Base-by-base conservation (phyloP, 2,888 invertebrate genomes). In the Nemoura dubitans region DNA sequence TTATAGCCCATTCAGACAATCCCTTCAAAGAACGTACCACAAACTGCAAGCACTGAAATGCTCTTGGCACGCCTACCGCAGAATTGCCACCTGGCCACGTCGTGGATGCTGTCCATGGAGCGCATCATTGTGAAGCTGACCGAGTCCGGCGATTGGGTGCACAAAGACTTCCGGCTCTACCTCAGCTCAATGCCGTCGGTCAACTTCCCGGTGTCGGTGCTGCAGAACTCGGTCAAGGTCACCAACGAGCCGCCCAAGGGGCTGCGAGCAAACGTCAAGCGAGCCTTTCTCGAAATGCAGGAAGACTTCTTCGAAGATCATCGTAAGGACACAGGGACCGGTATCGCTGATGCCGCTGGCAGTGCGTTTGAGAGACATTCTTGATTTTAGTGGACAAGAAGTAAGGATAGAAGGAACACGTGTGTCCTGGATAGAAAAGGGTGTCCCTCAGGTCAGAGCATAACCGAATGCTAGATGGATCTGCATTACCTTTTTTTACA, bases 201-300 rank as follows among this genome's bases (percentile, higher is more conserved):
- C 36, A 93, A 94, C 89, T 98, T 98, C 91, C 98, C 98, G 0
- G 97, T 98, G 0, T 96, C 97, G 0, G 96, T 98, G 14, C 92
- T 98, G 0, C 98, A 98, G 91, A 98, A 98, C 91, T 96, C 98
- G 0, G 97, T 98, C 0, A 98, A 98, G 92, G 96, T 98, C 86
- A 98, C 98, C 0, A 98, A 98, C 91, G 98, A 98, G 91, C 97
- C 98, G 0, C 98, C 98, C 0, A 98, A 97, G 91, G 98, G 98
- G 0, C 92, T 98, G 0, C 95, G 96, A 89, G 97, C 98, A 7
- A 98, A 98, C 90, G 93, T 98, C 0, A 95, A 96, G 89, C 94
- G 97, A 89, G 97, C 98, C 0, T 94, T 97, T 88, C 93, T 94
- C 83, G 96, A 97, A 90, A 94, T 98, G 90, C 93, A 95, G 42